A percentile compares a stretch with the other conserved stretches of the same genome.
Evolutionary conservation across 2,113 vertebrate genomes (phyloP).

Genomic region (Tichodroma muraria): DNA sequence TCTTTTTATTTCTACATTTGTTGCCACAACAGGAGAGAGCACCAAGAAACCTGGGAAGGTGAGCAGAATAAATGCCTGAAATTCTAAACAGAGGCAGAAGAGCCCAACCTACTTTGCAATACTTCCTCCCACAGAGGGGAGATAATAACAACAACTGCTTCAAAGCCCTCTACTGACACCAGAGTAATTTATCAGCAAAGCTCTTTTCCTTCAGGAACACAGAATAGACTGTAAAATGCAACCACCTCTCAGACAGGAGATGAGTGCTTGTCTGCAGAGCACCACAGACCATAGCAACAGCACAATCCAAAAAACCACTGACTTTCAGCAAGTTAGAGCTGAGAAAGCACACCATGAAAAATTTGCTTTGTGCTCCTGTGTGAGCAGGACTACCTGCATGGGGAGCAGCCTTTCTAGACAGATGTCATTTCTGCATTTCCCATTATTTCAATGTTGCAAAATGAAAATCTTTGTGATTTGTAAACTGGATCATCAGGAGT

Average conservation of each 20-base stretch:
- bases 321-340: neutral
- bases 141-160: accelerated
- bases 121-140: neutral
- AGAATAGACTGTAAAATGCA: neutral
- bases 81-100: neutral
- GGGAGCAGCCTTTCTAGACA: neutral
- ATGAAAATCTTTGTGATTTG: neutral
- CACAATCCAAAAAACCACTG: neutral
- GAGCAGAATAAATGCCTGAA: neutral
- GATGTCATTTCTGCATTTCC: neutral
- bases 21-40: neutral
- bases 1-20: neutral
- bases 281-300: neutral
- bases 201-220: neutral
- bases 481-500: neutral
- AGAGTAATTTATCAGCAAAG: neutral
- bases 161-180: neutral
- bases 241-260: neutral
- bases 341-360: neutral
- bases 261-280: neutral
- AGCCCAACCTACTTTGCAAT: neutral
- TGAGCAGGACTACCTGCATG: neutral
- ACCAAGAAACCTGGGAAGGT: neutral
- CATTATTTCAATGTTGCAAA: neutral
- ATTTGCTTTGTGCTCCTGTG: neutral